Conservation (phyloP, 1,140 invertebrate genomes). For the Gonioctena quinquepunctata region DNA sequence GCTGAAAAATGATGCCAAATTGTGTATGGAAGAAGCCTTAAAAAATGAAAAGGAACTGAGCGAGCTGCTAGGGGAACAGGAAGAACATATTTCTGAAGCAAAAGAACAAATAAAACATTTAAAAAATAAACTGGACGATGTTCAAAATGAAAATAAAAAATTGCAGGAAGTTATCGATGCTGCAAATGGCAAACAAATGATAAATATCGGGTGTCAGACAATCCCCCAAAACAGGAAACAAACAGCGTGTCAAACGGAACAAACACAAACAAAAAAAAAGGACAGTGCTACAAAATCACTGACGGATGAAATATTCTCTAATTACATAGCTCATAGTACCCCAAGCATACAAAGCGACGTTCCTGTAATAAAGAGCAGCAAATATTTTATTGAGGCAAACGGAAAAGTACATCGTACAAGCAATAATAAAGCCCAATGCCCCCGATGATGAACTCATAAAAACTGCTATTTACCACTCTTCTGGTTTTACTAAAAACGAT, state of each 20-base stretch:
- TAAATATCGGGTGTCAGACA: constrained; percentile 1
- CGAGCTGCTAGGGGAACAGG: not conserved
- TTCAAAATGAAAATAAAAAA: not conserved
- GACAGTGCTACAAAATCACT: not conserved
- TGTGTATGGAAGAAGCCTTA: not conserved
- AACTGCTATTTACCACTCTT: not conserved
- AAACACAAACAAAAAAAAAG: constrained; percentile 8
- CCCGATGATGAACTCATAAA: constrained; percentile 6
- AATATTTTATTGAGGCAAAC: constrained; percentile 6
- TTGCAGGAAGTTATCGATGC: not conserved
- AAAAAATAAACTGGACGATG: not conserved
- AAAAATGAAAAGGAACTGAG: not conserved
- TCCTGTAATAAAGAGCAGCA: constrained; percentile 5
- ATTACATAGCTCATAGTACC: constrained; percentile 8
- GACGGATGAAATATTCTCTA: not conserved
- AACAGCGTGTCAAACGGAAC: not conserved
- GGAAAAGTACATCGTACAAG: not conserved
- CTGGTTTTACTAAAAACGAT: not conserved
- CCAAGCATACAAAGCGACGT: not conserved
- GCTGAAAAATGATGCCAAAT: not conserved
- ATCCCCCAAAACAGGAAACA: constrained; percentile 3
- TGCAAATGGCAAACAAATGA: constrained; percentile 6
- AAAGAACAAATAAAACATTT: constrained; percentile 3
- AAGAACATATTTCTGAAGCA: constrained; percentile 8
- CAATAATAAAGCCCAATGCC: not conserved